Conservation (phyloP, 2,797 vertebrate genomes). For the Arrhamphus sclerolepis region DNA sequence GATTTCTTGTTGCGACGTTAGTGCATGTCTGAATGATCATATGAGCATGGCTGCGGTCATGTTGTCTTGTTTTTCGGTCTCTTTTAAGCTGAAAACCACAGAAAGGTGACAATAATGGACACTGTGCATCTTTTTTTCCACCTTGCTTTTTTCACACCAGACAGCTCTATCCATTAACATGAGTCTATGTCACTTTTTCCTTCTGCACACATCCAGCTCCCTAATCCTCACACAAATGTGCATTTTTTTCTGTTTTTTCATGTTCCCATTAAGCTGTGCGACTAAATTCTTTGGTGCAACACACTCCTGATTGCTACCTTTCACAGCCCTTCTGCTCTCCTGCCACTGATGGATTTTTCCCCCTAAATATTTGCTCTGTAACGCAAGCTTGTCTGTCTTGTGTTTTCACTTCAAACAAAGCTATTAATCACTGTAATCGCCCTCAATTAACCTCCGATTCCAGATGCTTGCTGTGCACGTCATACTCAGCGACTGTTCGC, state of each 20-base stretch:
- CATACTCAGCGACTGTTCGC: conserved; percentile 60
- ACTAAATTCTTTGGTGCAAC: conserved; percentile 29
- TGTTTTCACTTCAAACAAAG: conserved; percentile 88
- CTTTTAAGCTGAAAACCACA: no score
- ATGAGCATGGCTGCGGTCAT: conserved; percentile 18
- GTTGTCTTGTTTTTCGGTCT: conserved; percentile 2
- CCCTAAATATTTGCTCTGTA: conserved; percentile 86
- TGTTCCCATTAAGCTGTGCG: conserved; percentile 46
- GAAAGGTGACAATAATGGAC: no score
- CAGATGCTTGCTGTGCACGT: conserved; percentile 75
- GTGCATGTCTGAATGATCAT: conserved; percentile 16
- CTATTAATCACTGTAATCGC: conserved; percentile 90
- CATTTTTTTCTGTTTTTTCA: conserved; percentile 42
- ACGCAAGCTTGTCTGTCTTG: conserved; percentile 82
- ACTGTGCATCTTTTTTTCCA: no score
- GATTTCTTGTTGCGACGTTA: conserved; percentile 23
- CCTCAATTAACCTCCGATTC: conserved; percentile 84
- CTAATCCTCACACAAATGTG: conserved; percentile 36
- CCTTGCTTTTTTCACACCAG: no score
- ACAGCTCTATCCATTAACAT: conserved; percentile 2
- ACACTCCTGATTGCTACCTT: conserved; percentile 54
- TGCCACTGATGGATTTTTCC: conserved; percentile 76
- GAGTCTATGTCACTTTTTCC: conserved; percentile 41
- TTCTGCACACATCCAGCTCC: conserved; percentile 17
- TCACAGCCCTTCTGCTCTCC: conserved; percentile 40